These are phyloP conservation scores for Cyphomyrmex costatus DNA, from an alignment of 1,140 invertebrate genomes.

Conservation along the genomic window DNA sequence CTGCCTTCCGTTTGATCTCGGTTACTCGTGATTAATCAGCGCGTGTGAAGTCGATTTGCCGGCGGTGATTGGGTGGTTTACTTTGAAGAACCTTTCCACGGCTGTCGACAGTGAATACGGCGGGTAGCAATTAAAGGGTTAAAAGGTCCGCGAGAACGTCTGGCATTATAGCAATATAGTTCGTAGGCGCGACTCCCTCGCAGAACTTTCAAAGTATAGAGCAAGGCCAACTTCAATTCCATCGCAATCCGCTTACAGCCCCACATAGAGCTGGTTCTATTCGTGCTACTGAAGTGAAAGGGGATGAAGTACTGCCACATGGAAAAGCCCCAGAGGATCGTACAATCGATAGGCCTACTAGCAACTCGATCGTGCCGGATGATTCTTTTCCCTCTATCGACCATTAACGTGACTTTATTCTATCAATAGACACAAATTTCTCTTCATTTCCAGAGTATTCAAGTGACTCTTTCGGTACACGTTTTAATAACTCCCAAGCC, in stretches of 20 bases:
- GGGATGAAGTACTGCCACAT: conserved; percentile 73
- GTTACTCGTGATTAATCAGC: conserved; percentile 70
- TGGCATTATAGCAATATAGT: conserved; percentile 70
- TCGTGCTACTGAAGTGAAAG: conserved; percentile 76
- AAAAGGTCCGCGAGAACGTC: conserved; percentile 74
- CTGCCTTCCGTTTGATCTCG: conserved; percentile 61
- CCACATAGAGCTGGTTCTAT: conserved; percentile 69
- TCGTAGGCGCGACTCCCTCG: conserved; percentile 73
- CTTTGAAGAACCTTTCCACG: conserved; percentile 73
- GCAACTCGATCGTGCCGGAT: conserved; percentile 64
- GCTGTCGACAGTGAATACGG: conserved; percentile 74
- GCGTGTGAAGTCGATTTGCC: conserved; percentile 74
- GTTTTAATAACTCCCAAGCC: conserved; percentile 36
- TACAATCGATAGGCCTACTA: conserved; percentile 67
- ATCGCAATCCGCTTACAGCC: conserved; percentile 81
- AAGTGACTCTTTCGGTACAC: conserved; percentile 2
- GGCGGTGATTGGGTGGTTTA: conserved; percentile 74
- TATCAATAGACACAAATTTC: conserved; percentile 11
- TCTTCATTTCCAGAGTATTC: background rate
- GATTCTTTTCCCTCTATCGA: conserved; percentile 34
- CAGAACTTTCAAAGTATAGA: conserved; percentile 78
- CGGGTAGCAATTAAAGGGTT: conserved; percentile 78
- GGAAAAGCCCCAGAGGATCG: conserved; percentile 69
- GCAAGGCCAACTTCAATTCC: conserved; percentile 79
- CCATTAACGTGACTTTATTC: conserved; percentile 57